Percentiles rank a stretch among this genome's conserved stretches.
Conservation (phyloP, 2,888 invertebrate species). For the Elmis aenea region DNA sequence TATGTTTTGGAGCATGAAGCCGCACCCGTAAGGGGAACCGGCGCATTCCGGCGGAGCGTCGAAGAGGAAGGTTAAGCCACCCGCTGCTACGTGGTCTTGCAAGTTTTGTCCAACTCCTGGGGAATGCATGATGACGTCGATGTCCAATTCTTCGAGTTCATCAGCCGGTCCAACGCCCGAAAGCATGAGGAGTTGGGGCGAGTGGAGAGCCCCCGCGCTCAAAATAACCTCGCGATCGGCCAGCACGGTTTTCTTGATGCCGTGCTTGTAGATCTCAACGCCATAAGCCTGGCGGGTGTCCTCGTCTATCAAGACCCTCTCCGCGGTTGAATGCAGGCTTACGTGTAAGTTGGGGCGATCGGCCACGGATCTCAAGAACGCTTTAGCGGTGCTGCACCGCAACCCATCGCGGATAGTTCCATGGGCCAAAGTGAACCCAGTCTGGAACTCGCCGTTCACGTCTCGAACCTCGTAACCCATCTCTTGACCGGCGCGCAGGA, state of each 20-base stretch:
- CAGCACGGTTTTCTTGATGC: slow-evolving; percentile 47
- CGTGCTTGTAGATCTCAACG: slow-evolving; percentile 55
- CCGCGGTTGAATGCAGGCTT: slow-evolving; percentile 62
- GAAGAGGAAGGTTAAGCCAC: slow-evolving; percentile 70
- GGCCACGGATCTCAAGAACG: slow-evolving; percentile 64
- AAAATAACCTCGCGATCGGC: slow-evolving; percentile 77
- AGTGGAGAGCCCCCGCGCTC: slow-evolving; percentile 77
- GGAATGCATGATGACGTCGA: slow-evolving; percentile 56
- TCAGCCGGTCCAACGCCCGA: slow-evolving; percentile 72
- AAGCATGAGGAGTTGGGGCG: slow-evolving; percentile 81
- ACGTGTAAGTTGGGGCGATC: slow-evolving; percentile 70
- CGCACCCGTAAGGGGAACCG: slow-evolving; percentile 44
- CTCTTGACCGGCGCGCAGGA: slow-evolving; percentile 65
- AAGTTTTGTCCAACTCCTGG: slow-evolving; percentile 77
- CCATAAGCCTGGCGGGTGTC: slow-evolving; percentile 60
- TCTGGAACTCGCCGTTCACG: slow-evolving; percentile 73
- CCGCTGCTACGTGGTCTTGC: slow-evolving; percentile 78
- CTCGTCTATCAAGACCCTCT: slow-evolving; percentile 60
- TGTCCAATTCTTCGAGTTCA: slow-evolving; percentile 57
- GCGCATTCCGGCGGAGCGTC: slow-evolving; percentile 57
- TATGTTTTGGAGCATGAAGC: slow-evolving; percentile 64
- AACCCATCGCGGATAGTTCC: slow-evolving; percentile 74
- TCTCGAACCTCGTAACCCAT: slow-evolving; percentile 67
- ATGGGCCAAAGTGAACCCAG: slow-evolving; percentile 72
- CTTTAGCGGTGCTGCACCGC: slow-evolving; percentile 80